Conservation (phyloP, 30 jellyfish, hydroid and myxozoan species). For the Pseudorhiza aurosa region DNA sequence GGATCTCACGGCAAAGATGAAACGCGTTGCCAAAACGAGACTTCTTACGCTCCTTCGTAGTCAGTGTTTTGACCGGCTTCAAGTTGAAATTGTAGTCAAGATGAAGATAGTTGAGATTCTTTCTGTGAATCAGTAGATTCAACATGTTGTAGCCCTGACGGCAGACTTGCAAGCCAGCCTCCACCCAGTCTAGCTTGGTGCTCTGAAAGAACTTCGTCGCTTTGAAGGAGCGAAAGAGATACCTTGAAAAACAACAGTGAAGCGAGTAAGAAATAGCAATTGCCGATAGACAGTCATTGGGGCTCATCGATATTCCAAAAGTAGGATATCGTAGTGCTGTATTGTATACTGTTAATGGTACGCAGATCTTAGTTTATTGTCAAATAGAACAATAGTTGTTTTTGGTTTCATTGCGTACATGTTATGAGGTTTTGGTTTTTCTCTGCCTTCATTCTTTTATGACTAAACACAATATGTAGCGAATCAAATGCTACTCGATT, state of each 20-base stretch:
- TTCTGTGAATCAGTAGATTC: constrained; percentile 95
- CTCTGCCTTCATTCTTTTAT: too few species aligned
- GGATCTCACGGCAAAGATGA: constrained; percentile 97
- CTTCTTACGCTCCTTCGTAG: constrained; percentile 99
- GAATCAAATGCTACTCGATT: too few species aligned
- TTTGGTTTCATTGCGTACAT: too few species aligned
- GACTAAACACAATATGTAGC: too few species aligned
- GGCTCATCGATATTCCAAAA: neutral
- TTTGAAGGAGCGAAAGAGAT: constrained; percentile 96
- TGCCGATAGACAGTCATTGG: neutral
- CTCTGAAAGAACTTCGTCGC: constrained; percentile 98
- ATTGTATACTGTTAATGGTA: too few species aligned
- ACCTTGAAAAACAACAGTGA: too few species aligned
- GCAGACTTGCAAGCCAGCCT: constrained; percentile 99
- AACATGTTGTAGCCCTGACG: constrained; percentile 99
- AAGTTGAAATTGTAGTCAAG: constrained; percentile 96
- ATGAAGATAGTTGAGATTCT: constrained; percentile 96
- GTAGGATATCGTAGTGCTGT: too few species aligned
- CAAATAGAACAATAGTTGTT: too few species aligned
- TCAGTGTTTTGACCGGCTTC: constrained; percentile 98
- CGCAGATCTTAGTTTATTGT: too few species aligned
- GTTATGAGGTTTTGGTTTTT: too few species aligned
- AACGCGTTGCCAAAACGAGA: constrained; percentile 99
- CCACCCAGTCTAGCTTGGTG: constrained; percentile 99
- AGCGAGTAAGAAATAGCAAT: too few species aligned